These are phyloP conservation scores for Lycophotia porphyrea DNA, from an alignment of 2,888 invertebrate genomes.

Conservation along the genomic window DNA sequence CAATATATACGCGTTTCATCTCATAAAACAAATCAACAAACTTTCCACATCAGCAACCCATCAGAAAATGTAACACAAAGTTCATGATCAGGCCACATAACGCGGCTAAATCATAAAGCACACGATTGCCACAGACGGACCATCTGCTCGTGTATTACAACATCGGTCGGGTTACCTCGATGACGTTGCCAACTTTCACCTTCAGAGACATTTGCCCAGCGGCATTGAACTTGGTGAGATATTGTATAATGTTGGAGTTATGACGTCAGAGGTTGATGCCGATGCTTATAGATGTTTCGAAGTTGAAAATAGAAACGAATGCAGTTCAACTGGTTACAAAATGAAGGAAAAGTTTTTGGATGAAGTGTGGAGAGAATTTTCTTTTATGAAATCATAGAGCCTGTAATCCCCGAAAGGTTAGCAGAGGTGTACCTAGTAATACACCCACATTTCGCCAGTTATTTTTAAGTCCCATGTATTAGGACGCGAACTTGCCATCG, in stretches of 20 bases:
- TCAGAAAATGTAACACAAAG: conserved; percentile 47
- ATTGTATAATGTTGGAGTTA: conserved; percentile 67
- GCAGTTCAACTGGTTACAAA: neutral
- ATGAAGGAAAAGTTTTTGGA: conserved; percentile 24
- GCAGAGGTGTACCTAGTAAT: neutral
- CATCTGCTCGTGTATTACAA: conserved; percentile 63
- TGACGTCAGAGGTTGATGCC: conserved; percentile 56
- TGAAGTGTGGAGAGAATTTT: neutral
- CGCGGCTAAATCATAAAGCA: conserved; percentile 50
- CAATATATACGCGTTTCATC: neutral
- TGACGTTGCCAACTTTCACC: conserved; percentile 81
- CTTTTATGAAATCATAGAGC: too few species aligned
- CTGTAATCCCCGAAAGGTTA: too few species aligned
- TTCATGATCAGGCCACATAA: conserved; percentile 66
- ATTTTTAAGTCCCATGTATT: neutral
- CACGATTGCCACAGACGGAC: conserved; percentile 43
- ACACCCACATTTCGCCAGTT: neutral
- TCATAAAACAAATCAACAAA: conserved; percentile 4
- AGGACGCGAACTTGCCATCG: neutral
- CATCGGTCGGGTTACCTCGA: conserved; percentile 69
- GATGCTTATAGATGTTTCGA: conserved; percentile 3
- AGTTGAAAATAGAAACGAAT: conserved; percentile 5
- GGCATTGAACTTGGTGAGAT: conserved; percentile 83
- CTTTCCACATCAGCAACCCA: conserved; percentile 13
- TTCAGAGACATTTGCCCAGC: conserved; percentile 78